These are phyloP conservation scores for Pristionchus fissidentatus DNA, from an alignment of 2,888 invertebrate species.

Conservation along the genomic window DNA sequence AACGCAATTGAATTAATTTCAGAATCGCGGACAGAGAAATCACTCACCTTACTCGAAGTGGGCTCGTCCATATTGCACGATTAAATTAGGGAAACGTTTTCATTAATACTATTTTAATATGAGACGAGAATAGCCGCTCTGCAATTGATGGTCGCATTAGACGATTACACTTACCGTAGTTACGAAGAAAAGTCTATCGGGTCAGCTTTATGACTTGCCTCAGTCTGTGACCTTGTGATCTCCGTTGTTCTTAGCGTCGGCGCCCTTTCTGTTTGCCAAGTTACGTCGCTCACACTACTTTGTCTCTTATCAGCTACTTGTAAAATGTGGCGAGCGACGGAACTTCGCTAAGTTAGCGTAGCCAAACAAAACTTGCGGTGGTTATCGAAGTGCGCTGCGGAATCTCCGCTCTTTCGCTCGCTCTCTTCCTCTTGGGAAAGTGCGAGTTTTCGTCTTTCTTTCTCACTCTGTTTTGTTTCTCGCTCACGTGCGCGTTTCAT, in stretches of 20 bases:
- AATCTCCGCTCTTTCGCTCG: not conserved
- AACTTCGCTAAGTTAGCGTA: not conserved
- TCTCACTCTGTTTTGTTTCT: conserved; percentile 35
- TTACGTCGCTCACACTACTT: not conserved
- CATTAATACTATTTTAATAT: not conserved
- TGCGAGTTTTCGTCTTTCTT: conserved; percentile 26
- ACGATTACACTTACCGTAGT: conserved; percentile 1
- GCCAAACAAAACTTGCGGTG: not conserved
- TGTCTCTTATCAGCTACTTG: conserved; percentile 14
- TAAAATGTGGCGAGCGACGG: conserved; percentile 9
- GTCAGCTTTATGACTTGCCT: not conserved
- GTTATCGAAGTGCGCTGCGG: conserved; percentile 1
- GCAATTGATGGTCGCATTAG: not conserved
- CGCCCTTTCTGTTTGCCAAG: conserved; percentile 29
- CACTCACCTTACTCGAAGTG: conserved; percentile 25
- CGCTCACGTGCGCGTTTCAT: conserved; percentile 37
- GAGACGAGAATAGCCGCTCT: not conserved
- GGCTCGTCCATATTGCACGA: conserved; percentile 33
- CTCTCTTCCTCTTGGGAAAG: conserved; percentile 6
- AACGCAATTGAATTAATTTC: not conserved
- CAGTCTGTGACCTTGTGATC: conserved; percentile 4
- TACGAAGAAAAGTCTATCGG: not conserved
- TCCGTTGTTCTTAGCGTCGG: not conserved
- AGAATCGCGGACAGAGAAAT: no score
- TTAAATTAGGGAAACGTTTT: not conserved